phyloP scores from a whole-genome alignment of 2,113 vertebrate species.

The Azemiops feae region DNA sequence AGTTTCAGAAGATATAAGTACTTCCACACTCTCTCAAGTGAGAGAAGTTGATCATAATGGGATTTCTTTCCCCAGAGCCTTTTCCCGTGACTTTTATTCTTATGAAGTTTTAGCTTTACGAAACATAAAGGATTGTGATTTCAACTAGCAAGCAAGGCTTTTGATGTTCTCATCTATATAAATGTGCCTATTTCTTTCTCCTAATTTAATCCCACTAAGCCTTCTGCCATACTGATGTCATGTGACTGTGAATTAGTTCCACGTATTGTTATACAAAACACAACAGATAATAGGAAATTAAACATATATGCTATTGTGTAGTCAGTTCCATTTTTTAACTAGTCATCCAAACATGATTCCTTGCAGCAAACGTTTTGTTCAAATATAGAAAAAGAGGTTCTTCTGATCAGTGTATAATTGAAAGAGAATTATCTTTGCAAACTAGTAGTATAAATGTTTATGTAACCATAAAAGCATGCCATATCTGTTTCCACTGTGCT shows the following conservation, averaged over 20 bases:
- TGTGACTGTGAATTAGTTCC: slow-evolving; percentile 31
- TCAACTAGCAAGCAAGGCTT: slow-evolving; percentile 9
- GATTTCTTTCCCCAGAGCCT: not conserved
- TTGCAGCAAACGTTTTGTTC: no score
- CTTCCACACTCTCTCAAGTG: not conserved
- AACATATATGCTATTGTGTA: no score
- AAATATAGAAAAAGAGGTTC: no score
- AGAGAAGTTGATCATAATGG: not conserved
- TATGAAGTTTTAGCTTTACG: not conserved
- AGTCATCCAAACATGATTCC: no score
- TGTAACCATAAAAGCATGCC: no score
- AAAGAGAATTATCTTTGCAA: no score
- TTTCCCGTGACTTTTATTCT: no score
- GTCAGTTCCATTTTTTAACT: no score
- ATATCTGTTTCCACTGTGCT: no score
- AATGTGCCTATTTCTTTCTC: slow-evolving; percentile 14
- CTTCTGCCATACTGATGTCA: not conserved
- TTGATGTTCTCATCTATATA: slow-evolving; percentile 23
- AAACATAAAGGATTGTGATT: slow-evolving; percentile 16
- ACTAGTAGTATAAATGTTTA: no score
- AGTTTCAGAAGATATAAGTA: not conserved
- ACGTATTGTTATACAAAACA: not conserved
- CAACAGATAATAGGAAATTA: no score
- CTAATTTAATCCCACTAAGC: slow-evolving; percentile 16
- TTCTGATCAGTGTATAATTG: no score